Evolutionary conservation across 2,113 vertebrate genomes (phyloP).

Genomic region (Cyanoderma ruficeps): DNA sequence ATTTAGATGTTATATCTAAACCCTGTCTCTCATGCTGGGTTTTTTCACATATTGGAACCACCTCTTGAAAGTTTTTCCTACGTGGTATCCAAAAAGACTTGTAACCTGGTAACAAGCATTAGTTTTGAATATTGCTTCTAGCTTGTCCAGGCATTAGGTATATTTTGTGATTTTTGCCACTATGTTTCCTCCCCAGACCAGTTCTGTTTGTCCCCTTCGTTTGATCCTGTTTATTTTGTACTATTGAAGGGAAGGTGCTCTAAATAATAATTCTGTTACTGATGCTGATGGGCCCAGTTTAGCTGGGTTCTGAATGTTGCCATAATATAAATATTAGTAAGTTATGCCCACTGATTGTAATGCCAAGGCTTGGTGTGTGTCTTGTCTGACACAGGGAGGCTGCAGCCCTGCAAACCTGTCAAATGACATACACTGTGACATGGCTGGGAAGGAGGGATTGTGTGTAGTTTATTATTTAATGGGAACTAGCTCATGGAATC

Average conservation of each 20-base stretch:
- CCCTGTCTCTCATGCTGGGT: neutral
- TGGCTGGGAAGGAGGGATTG: neutral
- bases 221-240: neutral
- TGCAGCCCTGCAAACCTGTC: neutral
- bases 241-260: neutral
- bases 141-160: neutral
- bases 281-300: neutral
- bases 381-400: neutral
- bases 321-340: neutral
- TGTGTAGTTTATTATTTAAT: neutral
- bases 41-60: neutral
- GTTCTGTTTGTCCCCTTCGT: neutral
- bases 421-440: rapidly evolving
- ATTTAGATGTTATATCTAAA: neutral
- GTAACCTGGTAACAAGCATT: neutral
- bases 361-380: neutral
- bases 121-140: neutral
- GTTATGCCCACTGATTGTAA: neutral
- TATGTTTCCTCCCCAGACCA: neutral
- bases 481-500: neutral
- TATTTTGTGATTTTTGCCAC: neutral
- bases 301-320: neutral
- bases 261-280: neutral
- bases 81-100: neutral
- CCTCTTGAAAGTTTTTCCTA: neutral